phyloP scores from a whole-genome alignment of 2,113 vertebrate genomes.

The Hiodon alosoides region DNA sequence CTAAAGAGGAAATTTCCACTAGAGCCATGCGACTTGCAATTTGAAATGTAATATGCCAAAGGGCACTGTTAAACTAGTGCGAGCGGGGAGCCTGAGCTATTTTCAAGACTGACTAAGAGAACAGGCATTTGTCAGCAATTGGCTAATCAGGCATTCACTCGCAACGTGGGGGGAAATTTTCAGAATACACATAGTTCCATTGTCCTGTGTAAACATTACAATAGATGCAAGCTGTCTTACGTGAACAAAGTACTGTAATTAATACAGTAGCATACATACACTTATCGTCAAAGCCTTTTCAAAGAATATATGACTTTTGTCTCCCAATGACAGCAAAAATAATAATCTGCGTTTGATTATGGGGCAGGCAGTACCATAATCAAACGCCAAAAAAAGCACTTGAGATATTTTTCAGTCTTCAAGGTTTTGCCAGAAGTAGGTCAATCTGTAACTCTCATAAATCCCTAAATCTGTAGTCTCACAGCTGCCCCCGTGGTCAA shows the following conservation, averaged over 20 bases:
- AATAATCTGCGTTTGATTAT: constrained; percentile 4
- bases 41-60: constrained; percentile 63
- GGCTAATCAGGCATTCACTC: constrained; percentile 12
- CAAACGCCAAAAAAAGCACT: not conserved
- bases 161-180: not conserved
- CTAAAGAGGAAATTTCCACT: constrained; percentile 71
- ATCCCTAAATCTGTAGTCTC: not conserved
- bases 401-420: constrained; percentile 29
- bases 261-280: not conserved
- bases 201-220: not conserved
- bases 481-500: not conserved
- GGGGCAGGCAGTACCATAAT: constrained; percentile 10
- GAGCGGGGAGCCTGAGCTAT: constrained; percentile 20
- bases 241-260: not conserved
- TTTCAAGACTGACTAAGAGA: constrained; percentile 15
- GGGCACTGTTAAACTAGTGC: constrained; percentile 48
- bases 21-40: constrained; percentile 46
- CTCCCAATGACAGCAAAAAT: not conserved
- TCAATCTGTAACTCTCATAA: constrained; percentile 33
- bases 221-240: constrained; percentile 1
- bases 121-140: constrained; percentile 19
- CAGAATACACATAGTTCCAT: constrained; percentile 9
- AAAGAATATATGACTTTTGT: not conserved
- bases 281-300: not conserved
- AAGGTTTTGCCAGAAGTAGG: constrained; percentile 41